Evolutionary conservation across 2,888 invertebrate genomes (phyloP).

Genomic region (Erebia palarica): DNA sequence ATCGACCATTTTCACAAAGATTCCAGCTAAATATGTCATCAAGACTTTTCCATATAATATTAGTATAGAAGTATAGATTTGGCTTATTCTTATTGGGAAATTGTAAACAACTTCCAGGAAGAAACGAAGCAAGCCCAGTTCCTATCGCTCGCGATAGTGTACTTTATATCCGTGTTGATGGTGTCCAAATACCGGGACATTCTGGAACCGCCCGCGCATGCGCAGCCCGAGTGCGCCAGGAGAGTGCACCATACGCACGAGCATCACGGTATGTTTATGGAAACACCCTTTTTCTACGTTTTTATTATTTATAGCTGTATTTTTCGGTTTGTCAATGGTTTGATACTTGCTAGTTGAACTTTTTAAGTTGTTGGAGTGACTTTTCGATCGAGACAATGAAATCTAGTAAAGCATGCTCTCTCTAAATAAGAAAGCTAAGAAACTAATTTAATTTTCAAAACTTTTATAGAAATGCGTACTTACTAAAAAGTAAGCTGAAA

Average conservation of each 20-base stretch:
- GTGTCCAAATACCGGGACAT: constrained; percentile 99
- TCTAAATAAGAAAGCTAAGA: background rate
- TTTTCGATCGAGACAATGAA: background rate
- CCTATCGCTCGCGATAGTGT: constrained; percentile 98
- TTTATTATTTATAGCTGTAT: background rate
- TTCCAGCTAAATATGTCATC: too few relatives aligned
- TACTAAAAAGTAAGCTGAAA: background rate
- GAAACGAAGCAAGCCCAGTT: constrained; percentile 99
- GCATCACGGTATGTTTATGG: constrained; percentile 64
- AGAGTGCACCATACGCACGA: constrained; percentile 70
- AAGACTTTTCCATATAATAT: too few relatives aligned
- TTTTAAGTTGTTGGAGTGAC: background rate
- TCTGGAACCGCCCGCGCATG: constrained; percentile 93
- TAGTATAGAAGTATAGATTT: too few relatives aligned
- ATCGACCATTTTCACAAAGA: too few relatives aligned
- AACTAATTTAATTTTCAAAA: too few relatives aligned
- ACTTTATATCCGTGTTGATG: constrained; percentile 99
- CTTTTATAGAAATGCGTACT: too few relatives aligned
- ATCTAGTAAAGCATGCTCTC: background rate
- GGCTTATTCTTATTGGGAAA: constrained; percentile 7
- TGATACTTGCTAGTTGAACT: background rate
- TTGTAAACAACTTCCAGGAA: constrained; percentile 86
- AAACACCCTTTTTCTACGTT: background rate
- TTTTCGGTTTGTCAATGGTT: background rate
- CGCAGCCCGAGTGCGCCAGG: constrained; percentile 70